A percentile compares a stretch with the other conserved stretches of the same genome.
Conservation (phyloP, 2,797 vertebrate genomes). For the Darevskia nairensis region DNA sequence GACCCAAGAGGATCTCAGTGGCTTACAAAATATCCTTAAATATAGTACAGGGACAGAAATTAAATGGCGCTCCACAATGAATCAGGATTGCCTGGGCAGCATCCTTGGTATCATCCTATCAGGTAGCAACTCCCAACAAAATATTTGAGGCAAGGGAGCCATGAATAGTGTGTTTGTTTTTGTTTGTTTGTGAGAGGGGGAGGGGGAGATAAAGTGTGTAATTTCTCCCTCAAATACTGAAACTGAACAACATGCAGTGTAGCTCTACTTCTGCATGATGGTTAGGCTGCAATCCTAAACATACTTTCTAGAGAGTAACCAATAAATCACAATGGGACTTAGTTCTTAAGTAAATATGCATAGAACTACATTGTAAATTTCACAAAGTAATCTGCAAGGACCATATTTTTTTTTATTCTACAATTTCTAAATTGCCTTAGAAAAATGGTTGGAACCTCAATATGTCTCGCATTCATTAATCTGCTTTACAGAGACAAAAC, state of each 20-base stretch:
- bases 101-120: not conserved
- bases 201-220: too few species aligned
- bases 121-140: not conserved
- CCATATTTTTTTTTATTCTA: not conserved
- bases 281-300: not conserved
- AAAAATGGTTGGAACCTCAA: not conserved
- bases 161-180: too few species aligned
- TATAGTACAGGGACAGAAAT: not conserved
- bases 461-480: too few species aligned
- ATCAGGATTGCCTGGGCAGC: not conserved
- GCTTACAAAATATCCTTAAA: not conserved
- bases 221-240: not conserved
- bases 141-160: not conserved
- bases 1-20: not conserved
- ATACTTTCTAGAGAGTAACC: too few species aligned
- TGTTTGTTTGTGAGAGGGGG: too few species aligned
- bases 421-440: not conserved
- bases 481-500: slow-evolving; percentile 8
- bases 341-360: not conserved
- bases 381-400: not conserved
- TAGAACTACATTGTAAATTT: not conserved
- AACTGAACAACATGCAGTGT: not conserved
- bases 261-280: not conserved
- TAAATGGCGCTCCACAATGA: not conserved
- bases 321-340: not conserved